These are phyloP conservation scores for Asteroscopus sphinx DNA, from an alignment of 2,888 invertebrate species.

Conservation along the genomic window DNA sequence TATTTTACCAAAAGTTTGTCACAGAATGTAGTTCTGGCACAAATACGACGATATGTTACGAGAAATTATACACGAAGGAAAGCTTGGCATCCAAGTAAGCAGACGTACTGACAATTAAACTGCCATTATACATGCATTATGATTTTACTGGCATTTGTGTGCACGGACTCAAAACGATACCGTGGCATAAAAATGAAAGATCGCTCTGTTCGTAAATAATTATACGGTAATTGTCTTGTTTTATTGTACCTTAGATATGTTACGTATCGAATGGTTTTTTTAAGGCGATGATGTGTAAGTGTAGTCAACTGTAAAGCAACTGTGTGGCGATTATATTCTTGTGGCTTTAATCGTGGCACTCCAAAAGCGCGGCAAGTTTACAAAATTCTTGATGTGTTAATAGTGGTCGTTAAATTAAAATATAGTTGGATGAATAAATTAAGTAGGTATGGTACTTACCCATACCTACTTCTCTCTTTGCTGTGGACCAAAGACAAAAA, in stretches of 20 bases:
- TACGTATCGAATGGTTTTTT: constrained; percentile 19
- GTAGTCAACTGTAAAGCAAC: neutral
- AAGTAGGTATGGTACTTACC: no score
- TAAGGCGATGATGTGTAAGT: constrained; percentile 16
- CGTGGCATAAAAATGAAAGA: constrained; percentile 42
- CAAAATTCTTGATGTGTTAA: no score
- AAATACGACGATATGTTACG: no score
- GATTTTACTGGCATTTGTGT: constrained; percentile 52
- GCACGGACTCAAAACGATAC: constrained; percentile 54
- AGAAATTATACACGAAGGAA: constrained; percentile 17
- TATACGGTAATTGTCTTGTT: constrained; percentile 40
- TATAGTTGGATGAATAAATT: no score
- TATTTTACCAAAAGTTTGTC: neutral
- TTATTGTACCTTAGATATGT: constrained; percentile 31
- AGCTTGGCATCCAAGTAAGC: constrained; percentile 11
- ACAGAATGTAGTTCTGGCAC: neutral
- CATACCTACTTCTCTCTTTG: no score
- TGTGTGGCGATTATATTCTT: neutral
- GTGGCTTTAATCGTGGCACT: no score
- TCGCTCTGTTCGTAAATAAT: constrained; percentile 44
- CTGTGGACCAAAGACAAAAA: no score
- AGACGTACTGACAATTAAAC: constrained; percentile 49
- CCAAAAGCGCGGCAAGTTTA: no score
- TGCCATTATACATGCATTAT: constrained; percentile 55
- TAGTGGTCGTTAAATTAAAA: no score